Evolutionary conservation across 2,797 vertebrate genomes (phyloP).

Genomic region (Gambusia yucatana): DNA sequence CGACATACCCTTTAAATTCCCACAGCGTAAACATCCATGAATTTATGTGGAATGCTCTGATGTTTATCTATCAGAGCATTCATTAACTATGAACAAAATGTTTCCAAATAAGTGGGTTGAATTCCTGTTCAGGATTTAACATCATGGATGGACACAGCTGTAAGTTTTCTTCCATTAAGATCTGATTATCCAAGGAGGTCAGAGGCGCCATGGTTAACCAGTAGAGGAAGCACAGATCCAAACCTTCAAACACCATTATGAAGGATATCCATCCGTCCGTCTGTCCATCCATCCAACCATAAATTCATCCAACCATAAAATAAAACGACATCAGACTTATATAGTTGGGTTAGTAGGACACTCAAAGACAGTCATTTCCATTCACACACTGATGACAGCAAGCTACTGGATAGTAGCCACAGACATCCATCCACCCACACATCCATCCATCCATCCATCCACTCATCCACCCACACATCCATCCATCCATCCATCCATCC

Average conservation of each 20-base stretch:
- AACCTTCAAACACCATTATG: background rate
- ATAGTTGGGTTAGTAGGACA: no score
- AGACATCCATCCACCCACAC: no score
- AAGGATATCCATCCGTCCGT: background rate
- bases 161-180: background rate
- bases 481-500: no score
- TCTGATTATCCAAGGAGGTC: background rate
- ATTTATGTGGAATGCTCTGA: background rate
- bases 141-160: background rate
- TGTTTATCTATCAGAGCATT: background rate
- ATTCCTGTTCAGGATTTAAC: background rate
- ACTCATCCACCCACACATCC: no score
- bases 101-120: background rate
- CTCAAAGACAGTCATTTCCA: no score
- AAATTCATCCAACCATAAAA: no score
- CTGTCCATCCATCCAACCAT: no score
- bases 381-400: no score
- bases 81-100: background rate
- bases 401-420: no score
- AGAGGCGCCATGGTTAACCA: background rate
- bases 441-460: no score
- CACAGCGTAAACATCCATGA: background rate
- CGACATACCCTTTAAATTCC: background rate
- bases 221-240: background rate
- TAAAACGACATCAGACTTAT: no score